These are phyloP conservation scores for Deroplatys truncata DNA, from an alignment of 2,888 invertebrate genomes.

Conservation along the genomic window DNA sequence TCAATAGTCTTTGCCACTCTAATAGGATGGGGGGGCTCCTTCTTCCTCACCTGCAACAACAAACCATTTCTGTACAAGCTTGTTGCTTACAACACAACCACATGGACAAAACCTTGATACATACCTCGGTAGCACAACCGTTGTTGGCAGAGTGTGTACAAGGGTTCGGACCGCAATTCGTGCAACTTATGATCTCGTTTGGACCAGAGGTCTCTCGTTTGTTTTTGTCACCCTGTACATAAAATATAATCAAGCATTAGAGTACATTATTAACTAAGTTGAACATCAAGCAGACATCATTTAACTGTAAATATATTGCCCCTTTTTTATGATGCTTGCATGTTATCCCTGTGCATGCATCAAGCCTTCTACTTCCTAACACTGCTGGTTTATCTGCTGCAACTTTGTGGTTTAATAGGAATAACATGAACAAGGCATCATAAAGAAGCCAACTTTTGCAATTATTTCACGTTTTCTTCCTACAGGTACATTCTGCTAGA, in stretches of 20 bases:
- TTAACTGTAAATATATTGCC: too few relatives aligned
- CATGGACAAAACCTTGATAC: too few relatives aligned
- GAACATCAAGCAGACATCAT: not conserved
- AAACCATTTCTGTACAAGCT: too few relatives aligned
- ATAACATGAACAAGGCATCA: not conserved
- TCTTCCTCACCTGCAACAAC: conserved; percentile 74
- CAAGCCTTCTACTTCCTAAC: not conserved
- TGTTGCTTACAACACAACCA: too few relatives aligned
- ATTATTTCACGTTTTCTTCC: too few relatives aligned
- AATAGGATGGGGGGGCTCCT: conserved; percentile 88
- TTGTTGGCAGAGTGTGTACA: conserved; percentile 85
- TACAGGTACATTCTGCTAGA: not conserved
- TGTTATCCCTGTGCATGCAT: not conserved
- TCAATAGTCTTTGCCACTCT: conserved; percentile 92
- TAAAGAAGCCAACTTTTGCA: too few relatives aligned
- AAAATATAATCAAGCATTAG: not conserved
- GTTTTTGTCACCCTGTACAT: conserved; percentile 69
- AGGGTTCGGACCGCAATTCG: conserved; percentile 75
- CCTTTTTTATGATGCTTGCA: not conserved
- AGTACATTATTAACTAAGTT: not conserved
- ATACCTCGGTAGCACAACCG: conserved; percentile 80
- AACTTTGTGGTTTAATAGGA: not conserved
- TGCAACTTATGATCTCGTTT: conserved; percentile 80
- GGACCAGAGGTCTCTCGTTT: conserved; percentile 70
- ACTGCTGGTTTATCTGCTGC: not conserved